Conservation (phyloP, 2,888 invertebrate species). For the Euspilapteryx auroguttella region DNA sequence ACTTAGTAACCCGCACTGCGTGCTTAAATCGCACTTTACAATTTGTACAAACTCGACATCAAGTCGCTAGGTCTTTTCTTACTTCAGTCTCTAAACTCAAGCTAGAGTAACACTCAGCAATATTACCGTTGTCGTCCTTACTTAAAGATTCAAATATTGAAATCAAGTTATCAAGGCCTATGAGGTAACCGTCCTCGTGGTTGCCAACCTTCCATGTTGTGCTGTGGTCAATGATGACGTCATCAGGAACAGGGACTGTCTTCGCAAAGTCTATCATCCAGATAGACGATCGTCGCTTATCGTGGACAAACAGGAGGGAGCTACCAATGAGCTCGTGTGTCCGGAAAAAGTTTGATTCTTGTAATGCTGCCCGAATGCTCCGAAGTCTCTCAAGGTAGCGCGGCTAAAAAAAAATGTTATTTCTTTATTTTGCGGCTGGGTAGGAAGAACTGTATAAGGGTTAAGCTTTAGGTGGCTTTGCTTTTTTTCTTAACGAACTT, state of each 20-base stretch:
- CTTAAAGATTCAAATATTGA: slow-evolving; percentile 75
- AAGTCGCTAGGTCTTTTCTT: slow-evolving; percentile 43
- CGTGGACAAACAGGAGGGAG: slow-evolving; percentile 93
- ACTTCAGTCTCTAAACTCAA: slow-evolving; percentile 35
- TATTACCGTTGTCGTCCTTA: slow-evolving; percentile 40
- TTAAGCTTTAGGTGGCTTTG: background rate
- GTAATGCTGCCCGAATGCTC: slow-evolving; percentile 79
- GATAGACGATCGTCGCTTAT: slow-evolving; percentile 81
- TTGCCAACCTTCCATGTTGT: slow-evolving; percentile 92
- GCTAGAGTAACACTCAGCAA: slow-evolving; percentile 31
- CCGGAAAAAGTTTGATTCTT: slow-evolving; percentile 87
- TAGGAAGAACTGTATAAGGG: no score
- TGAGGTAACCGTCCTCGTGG: slow-evolving; percentile 94
- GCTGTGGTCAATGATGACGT: slow-evolving; percentile 75
- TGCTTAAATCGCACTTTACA: no score
- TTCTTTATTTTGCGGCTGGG: no score
- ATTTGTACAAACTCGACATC: no score
- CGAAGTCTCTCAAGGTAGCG: slow-evolving; percentile 84
- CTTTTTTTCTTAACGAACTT: no score
- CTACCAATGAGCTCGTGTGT: slow-evolving; percentile 94
- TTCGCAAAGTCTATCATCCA: slow-evolving; percentile 99
- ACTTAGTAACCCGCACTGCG: no score
- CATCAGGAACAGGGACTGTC: slow-evolving; percentile 79
- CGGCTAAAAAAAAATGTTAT: slow-evolving; percentile 57
- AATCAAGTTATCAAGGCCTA: slow-evolving; percentile 88